Percentiles rank a stretch among this genome's conserved stretches.
Conservation (phyloP, 2,113 vertebrate genomes). For the Eidolon helvum region DNA sequence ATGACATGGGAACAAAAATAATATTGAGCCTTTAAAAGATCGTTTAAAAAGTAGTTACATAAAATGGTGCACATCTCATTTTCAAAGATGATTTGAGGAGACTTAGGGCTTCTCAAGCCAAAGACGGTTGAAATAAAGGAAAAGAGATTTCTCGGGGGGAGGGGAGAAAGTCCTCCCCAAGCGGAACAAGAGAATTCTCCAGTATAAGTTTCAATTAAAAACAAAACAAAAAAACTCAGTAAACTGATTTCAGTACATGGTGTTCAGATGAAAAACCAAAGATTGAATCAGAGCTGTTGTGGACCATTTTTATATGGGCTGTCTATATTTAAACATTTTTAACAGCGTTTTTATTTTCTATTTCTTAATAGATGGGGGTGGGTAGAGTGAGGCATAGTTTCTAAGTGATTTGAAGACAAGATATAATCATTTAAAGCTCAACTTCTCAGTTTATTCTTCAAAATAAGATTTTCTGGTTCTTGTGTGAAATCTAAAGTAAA, state of each 20-base stretch:
- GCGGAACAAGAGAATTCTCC: not conserved
- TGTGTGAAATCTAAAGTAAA: not conserved
- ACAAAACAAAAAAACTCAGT: not conserved
- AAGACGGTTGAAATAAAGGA: not conserved
- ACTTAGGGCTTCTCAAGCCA: not conserved
- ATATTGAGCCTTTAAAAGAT: not conserved
- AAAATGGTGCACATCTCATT: not conserved
- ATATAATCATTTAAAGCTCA: not conserved
- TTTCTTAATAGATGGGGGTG: not conserved
- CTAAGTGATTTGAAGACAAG: not conserved
- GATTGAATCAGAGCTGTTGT: not conserved
- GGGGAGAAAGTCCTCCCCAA: not conserved
- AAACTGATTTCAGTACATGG: not conserved
- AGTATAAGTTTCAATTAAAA: not conserved
- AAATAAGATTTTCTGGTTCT: not conserved
- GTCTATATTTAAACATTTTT: not conserved
- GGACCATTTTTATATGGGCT: not conserved
- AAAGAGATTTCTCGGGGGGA: not conserved
- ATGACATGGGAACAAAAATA: not conserved
- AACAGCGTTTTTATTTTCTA: not conserved
- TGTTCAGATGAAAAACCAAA: not conserved
- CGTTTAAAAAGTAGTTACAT: not conserved
- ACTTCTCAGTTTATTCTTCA: not conserved
- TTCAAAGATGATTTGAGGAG: not conserved
- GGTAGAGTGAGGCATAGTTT: not conserved